Conservation (phyloP, 2,888 invertebrate species). For the Tanypteryx hageni region DNA sequence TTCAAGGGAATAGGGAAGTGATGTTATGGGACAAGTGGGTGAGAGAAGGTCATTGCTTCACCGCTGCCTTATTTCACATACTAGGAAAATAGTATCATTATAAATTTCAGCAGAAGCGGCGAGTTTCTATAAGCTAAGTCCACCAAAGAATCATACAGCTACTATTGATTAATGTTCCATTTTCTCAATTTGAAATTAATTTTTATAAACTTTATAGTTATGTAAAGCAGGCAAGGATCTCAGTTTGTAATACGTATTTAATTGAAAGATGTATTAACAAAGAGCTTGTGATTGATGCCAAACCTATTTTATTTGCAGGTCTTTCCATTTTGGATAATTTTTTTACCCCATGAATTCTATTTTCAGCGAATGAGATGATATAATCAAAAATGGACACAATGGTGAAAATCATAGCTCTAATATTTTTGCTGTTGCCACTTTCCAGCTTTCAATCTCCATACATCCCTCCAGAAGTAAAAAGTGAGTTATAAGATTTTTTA, state of each 20-base stretch:
- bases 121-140: neutral
- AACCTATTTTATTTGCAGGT: neutral
- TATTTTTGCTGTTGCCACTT: constrained; percentile 7
- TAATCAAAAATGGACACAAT: neutral
- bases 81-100: constrained; percentile 15
- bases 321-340: neutral
- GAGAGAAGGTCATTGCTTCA: neutral
- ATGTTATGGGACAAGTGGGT: neutral
- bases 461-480: constrained; percentile 17
- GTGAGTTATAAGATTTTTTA: neutral
- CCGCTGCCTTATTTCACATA: constrained; percentile 40
- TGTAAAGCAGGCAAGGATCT: neutral
- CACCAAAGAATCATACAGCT: neutral
- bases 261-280: neutral
- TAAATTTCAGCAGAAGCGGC: neutral
- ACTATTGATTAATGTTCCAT: neutral
- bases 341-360: neutral
- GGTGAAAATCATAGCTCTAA: neutral
- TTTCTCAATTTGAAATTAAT: neutral
- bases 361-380: neutral
- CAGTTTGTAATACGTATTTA: neutral
- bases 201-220: neutral
- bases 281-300: neutral
- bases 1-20: constrained; percentile 62
- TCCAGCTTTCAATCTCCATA: constrained; percentile 18